phyloP scores from a whole-genome alignment of 1,140 invertebrate species.

The Oedothorax gibbosus region DNA sequence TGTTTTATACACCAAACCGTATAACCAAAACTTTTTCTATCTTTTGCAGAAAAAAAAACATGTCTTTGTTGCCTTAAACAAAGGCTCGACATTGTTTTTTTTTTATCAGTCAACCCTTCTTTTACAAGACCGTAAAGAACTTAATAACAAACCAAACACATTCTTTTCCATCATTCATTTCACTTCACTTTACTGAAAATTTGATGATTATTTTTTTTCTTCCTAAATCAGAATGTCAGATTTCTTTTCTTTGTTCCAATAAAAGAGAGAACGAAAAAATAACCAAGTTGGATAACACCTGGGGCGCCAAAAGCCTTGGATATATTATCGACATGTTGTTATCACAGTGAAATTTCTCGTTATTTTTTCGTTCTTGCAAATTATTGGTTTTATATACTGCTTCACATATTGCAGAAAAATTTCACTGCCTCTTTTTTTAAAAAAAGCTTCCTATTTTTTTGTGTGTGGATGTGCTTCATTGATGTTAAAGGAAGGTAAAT shows the following conservation, averaged over 20 bases:
- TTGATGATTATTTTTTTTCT: neutral
- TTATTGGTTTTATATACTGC: constrained; percentile 39
- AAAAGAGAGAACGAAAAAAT: constrained; percentile 14
- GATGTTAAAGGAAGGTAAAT: neutral
- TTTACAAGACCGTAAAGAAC: constrained; percentile 3
- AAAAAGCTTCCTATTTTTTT: neutral
- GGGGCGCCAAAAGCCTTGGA: constrained; percentile 22
- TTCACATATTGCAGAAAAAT: constrained; percentile 1
- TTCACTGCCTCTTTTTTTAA: neutral
- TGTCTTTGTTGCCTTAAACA: too few species aligned
- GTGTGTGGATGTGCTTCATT: too few species aligned
- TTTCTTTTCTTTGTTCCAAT: constrained; percentile 15
- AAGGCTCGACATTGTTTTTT: neutral
- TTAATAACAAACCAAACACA: constrained; percentile 14
- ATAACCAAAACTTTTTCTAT: too few species aligned
- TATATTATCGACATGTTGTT: constrained; percentile 51
- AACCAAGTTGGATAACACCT: constrained; percentile 20
- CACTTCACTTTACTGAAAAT: constrained; percentile 16
- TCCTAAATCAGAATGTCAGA: constrained; percentile 27
- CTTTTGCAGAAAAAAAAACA: too few species aligned
- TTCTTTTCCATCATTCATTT: constrained; percentile 6
- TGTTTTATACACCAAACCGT: too few species aligned
- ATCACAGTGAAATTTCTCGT: constrained; percentile 6
- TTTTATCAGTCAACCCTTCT: neutral
- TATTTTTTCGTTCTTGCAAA: constrained; percentile 19